Percentiles rank a stretch among this genome's conserved stretches.
Conservation (phyloP, 2,888 invertebrate genomes). For the Orthosia incerta region DNA sequence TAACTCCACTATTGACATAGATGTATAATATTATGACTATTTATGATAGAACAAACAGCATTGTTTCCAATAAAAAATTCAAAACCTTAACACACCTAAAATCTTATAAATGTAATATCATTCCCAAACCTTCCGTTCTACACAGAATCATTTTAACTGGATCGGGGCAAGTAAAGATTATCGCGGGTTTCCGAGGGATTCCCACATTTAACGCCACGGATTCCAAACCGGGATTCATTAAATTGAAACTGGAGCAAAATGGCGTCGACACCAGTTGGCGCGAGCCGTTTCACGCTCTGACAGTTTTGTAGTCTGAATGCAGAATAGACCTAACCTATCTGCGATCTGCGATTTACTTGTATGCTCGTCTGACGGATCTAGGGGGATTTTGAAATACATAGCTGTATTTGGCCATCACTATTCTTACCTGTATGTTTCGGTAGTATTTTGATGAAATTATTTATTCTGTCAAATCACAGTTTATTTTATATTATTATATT, state of each 20-base stretch:
- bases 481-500: no score
- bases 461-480: background rate
- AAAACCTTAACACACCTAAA: background rate
- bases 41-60: background rate
- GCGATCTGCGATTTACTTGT: slow-evolving; percentile 66
- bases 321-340: slow-evolving; percentile 82
- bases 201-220: slow-evolving; percentile 75
- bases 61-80: background rate
- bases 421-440: background rate
- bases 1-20: background rate
- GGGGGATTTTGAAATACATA: slow-evolving; percentile 36
- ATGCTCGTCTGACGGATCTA: slow-evolving; percentile 38
- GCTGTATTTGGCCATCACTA: background rate
- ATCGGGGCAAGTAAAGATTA: slow-evolving; percentile 70
- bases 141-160: slow-evolving; percentile 39
- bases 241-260: slow-evolving; percentile 83
- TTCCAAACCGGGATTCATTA: slow-evolving; percentile 82
- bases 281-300: slow-evolving; percentile 83
- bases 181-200: slow-evolving; percentile 71
- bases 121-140: slow-evolving; percentile 19
- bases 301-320: slow-evolving; percentile 81
- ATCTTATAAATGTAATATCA: slow-evolving; percentile 19
- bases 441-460: background rate
- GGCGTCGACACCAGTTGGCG: slow-evolving; percentile 79
- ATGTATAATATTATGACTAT: background rate